Evolutionary conservation across 2,888 invertebrate species (phyloP).

Genomic region (Labia minor): DNA sequence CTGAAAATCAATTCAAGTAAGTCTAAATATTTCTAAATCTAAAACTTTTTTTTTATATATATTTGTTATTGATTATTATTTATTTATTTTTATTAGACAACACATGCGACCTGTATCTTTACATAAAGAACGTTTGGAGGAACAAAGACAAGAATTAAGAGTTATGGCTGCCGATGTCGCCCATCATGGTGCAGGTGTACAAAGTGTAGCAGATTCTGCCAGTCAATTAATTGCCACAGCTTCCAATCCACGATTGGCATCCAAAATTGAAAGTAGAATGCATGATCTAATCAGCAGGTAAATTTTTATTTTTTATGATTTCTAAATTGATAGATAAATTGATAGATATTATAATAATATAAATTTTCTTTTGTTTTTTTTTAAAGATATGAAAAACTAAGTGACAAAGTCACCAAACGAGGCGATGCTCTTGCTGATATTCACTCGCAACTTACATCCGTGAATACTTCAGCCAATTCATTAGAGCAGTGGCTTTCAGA

Average conservation of each 20-base stretch:
- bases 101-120: constrained; percentile 76
- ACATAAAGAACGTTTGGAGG: constrained; percentile 71
- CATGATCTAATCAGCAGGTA: constrained; percentile 60
- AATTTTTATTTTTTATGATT: neutral
- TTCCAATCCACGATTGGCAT: constrained; percentile 76
- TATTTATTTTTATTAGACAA: constrained; percentile 35
- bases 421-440: constrained; percentile 75
- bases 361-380: neutral
- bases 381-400: constrained; percentile 66
- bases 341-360: neutral
- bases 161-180: constrained; percentile 73
- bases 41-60: too few relatives aligned
- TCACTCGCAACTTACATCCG: constrained; percentile 53
- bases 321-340: neutral
- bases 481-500: constrained; percentile 62
- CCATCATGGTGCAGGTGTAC: constrained; percentile 74
- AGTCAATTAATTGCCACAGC: constrained; percentile 69
- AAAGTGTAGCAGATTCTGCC: constrained; percentile 66
- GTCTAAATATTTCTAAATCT: constrained; percentile 29
- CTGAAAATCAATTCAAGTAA: constrained; percentile 73
- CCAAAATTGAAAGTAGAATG: constrained; percentile 79
- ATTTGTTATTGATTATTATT: neutral
- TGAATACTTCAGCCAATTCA: constrained; percentile 52
- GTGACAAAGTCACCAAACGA: constrained; percentile 66
- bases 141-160: constrained; percentile 80